Evolutionary conservation across 2,113 vertebrate species (phyloP).

Genomic region (Falcunculus frontatus): DNA sequence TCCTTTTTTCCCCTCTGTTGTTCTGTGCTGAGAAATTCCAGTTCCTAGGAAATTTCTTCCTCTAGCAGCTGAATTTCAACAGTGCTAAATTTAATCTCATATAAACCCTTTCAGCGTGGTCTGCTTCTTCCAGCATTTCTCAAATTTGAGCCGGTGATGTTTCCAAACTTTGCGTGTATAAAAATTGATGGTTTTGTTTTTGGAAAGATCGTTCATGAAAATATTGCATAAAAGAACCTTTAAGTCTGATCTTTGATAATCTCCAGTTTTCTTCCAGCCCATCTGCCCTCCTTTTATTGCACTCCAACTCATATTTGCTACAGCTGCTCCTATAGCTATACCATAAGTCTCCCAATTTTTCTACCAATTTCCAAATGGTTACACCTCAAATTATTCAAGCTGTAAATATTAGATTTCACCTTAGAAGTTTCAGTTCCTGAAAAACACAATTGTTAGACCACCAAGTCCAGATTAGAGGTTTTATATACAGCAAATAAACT

Average conservation of each 20-base stretch:
- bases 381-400: neutral
- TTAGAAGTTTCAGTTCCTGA: neutral
- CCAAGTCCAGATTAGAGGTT: neutral
- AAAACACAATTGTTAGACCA: neutral
- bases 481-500: neutral
- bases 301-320: neutral
- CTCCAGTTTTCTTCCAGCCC: neutral
- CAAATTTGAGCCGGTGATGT: neutral
- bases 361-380: neutral
- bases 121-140: neutral
- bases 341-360: neutral
- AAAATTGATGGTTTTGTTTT: neutral
- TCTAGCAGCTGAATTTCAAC: neutral
- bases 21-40: neutral
- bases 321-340: neutral
- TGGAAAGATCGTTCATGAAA: neutral
- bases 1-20: neutral
- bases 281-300: rapidly evolving
- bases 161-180: neutral
- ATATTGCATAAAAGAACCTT: neutral
- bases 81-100: neutral
- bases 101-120: neutral
- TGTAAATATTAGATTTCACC: neutral
- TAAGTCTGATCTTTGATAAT: neutral
- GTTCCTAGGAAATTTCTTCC: neutral